A percentile compares a stretch with the other conserved stretches of the same genome.
phyloP scores from a whole-genome alignment of 2,888 invertebrate species.

The Harpagoxenus sublaevis region DNA sequence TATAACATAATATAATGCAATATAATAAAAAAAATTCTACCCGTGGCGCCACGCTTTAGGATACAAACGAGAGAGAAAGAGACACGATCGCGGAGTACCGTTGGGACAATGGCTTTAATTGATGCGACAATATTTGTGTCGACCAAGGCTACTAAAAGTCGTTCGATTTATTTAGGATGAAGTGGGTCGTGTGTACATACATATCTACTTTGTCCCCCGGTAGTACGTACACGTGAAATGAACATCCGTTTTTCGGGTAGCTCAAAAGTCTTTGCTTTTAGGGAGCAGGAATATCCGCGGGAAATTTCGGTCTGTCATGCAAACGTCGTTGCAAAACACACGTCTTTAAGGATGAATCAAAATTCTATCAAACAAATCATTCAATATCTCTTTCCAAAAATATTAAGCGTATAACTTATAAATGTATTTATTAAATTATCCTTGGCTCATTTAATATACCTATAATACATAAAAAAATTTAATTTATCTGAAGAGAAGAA shows the following conservation, averaged over 20 bases:
- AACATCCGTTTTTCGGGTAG: slow-evolving; percentile 67
- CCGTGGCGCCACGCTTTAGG: slow-evolving; percentile 32
- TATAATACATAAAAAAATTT: not conserved
- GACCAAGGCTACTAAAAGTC: slow-evolving; percentile 75
- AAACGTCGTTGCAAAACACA: not conserved
- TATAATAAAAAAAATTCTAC: not conserved
- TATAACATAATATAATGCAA: too few relatives aligned
- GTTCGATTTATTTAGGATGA: slow-evolving; percentile 80
- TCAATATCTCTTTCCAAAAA: not conserved
- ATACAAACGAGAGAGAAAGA: slow-evolving; percentile 49
- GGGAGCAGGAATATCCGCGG: slow-evolving; percentile 8
- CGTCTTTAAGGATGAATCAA: not conserved
- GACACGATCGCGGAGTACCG: slow-evolving; percentile 38
- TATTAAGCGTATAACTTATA: not conserved
- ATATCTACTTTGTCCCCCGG: slow-evolving; percentile 71
- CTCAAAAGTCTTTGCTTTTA: slow-evolving; percentile 43
- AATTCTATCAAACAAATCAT: not conserved
- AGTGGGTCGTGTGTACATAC: slow-evolving; percentile 66
- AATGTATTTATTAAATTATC: not conserved
- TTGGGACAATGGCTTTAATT: slow-evolving; percentile 78
- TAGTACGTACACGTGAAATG: slow-evolving; percentile 59
- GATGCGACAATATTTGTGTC: slow-evolving; percentile 84
- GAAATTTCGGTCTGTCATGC: slow-evolving; percentile 16
- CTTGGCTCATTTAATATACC: not conserved
- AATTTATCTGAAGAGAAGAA: not conserved